Evolutionary conservation across 1,140 invertebrate genomes (phyloP), one percentile per base, ranked within the genome.

Genomic region (Danaus melanippus): DNA sequence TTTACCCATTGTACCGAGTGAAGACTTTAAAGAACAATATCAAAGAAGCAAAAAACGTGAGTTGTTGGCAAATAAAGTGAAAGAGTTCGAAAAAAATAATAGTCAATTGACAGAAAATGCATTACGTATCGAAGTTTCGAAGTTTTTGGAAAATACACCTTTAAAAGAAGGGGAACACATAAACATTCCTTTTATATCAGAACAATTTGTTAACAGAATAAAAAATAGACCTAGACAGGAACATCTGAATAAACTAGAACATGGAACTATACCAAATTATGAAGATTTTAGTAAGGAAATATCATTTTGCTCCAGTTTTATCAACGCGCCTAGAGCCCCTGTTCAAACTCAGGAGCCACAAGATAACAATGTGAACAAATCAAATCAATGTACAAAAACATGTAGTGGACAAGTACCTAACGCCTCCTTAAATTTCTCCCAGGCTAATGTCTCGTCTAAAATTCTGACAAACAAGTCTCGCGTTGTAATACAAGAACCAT

Each of bases 141-240:
- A 48, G 42, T 70, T 75, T 47, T 49, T 82, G 10, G 60, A 70
- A 47, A 75, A 60, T 49, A 32, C 69, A 8, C 67, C 69, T 7
- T 40, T 76, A 2, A 51, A 61, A 41, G 42, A 54, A 12, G 62
- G 62, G 11, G 58, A 72, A 51, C 59, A 45, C 8, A 15, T 50
- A 10, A 67, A 82, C 42, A 60, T 73, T 4, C 62, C 73, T 21
- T 67, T 66, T 32, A 64, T 82, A 53, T 57, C 60, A 12, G 74
- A 74, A 12, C 70, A 79, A 53, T 57, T 82, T 17, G 47, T 62
- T 10, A 74, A 77, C 45, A 66, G 72, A 55, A 41, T 82, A 9
- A 74, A 64, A 46, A 72, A 73, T 54, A 66, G 64, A 49, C 6
- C 48, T 0, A 66, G 49, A 49, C 39, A 58, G 46, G 11, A 59